Conservation (phyloP, 2,113 vertebrate genomes). For the Panthera uncia region DNA sequence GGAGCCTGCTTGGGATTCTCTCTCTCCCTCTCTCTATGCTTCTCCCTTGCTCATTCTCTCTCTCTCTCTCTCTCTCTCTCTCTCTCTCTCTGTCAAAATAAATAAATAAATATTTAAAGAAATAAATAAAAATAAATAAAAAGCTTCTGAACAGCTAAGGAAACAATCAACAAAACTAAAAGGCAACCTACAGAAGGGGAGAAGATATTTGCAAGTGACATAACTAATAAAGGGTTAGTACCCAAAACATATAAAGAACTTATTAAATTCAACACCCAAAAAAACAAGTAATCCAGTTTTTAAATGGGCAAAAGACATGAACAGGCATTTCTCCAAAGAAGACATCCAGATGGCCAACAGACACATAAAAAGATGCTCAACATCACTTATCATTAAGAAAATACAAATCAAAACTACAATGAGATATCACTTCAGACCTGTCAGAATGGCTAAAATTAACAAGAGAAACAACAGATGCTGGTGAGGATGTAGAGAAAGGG, state of each 20-base stretch:
- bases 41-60: no score
- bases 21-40: no score
- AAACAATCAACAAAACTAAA: background rate
- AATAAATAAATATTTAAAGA: no score
- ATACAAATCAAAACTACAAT: background rate
- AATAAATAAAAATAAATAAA: background rate
- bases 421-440: background rate
- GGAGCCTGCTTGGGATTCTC: no score
- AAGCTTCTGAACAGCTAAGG: background rate
- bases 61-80: no score
- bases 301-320: background rate
- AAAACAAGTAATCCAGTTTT: background rate
- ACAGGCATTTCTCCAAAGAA: background rate
- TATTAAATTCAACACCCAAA: background rate
- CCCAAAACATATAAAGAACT: background rate
- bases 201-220: background rate
- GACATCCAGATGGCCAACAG: background rate
- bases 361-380: background rate
- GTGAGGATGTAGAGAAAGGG: background rate
- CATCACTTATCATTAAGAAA: background rate
- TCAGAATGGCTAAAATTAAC: background rate
- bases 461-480: background rate
- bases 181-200: background rate
- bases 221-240: background rate
- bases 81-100: no score